Evolutionary conservation across 92 coral and sea anemone genomes (phyloP).

Genomic region (Blastomussa wellsi): DNA sequence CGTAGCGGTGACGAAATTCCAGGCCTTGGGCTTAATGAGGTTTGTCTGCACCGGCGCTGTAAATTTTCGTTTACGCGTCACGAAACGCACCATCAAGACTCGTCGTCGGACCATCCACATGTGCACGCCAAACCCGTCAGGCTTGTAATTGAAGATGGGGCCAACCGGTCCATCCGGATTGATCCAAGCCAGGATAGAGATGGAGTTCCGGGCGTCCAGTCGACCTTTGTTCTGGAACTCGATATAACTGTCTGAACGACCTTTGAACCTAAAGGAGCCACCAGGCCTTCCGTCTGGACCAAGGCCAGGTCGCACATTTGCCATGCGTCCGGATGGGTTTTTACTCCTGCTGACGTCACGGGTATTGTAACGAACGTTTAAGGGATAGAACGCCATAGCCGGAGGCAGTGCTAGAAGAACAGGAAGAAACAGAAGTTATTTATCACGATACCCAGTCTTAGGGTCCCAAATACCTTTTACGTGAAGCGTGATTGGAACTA

Average conservation of each 20-base stretch:
- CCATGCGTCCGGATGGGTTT: slow-evolving; percentile 77
- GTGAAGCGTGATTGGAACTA: too few relatives aligned
- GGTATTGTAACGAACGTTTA: slow-evolving; percentile 63
- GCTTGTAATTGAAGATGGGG: slow-evolving; percentile 81
- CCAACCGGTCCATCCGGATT: slow-evolving; percentile 80
- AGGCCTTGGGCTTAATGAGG: slow-evolving; percentile 64
- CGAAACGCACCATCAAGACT: slow-evolving; percentile 73
- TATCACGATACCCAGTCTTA: too few relatives aligned
- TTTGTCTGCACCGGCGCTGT: slow-evolving; percentile 51
- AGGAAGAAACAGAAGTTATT: not conserved
- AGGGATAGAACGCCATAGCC: slow-evolving; percentile 80
- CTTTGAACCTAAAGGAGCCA: slow-evolving; percentile 74
- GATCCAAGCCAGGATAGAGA: slow-evolving; percentile 83
- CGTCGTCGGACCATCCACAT: slow-evolving; percentile 79
- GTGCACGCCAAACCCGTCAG: slow-evolving; percentile 83
- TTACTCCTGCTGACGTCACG: slow-evolving; percentile 76
- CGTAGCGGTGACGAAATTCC: slow-evolving; percentile 81
- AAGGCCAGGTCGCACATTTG: slow-evolving; percentile 65
- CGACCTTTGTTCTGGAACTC: slow-evolving; percentile 75
- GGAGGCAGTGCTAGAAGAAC: slow-evolving; percentile 66
- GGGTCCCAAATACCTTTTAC: too few relatives aligned
- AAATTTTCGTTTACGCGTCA: slow-evolving; percentile 39
- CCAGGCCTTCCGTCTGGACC: slow-evolving; percentile 80
- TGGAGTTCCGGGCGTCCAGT: slow-evolving; percentile 70
- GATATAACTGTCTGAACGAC: slow-evolving; percentile 78